These are phyloP conservation scores for Octodon degus DNA, from an alignment of 2,113 vertebrate species.

Conservation along the genomic window DNA sequence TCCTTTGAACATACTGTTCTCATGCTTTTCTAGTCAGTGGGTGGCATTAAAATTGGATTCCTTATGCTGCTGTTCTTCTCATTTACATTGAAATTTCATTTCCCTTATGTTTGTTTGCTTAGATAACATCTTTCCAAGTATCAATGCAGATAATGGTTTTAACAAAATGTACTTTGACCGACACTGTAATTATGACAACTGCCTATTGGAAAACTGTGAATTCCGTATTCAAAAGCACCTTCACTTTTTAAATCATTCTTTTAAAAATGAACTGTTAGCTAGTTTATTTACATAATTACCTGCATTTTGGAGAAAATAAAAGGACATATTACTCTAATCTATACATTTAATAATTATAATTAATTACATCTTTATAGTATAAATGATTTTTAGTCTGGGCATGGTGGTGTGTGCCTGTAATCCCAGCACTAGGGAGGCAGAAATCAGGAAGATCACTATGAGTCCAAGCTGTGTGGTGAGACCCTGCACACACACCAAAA, in stretches of 20 bases:
- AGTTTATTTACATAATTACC: not conserved
- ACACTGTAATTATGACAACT: not conserved
- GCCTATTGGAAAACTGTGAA: not conserved
- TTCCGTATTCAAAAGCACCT: not conserved
- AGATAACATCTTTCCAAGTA: not conserved
- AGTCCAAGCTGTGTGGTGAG: no score
- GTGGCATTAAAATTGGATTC: not conserved
- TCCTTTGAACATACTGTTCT: not conserved
- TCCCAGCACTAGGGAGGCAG: no score
- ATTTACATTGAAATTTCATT: not conserved
- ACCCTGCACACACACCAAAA: no score
- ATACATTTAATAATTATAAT: not conserved
- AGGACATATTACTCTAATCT: not conserved
- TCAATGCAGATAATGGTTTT: not conserved
- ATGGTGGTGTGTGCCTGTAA: no score
- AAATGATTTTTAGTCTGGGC: not conserved
- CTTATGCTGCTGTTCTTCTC: not conserved
- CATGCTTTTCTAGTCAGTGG: not conserved
- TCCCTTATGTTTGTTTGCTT: not conserved
- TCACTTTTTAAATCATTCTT: not conserved
- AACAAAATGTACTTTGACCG: not conserved
- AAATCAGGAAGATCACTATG: no score
- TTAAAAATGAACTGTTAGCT: not conserved
- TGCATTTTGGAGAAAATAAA: not conserved
- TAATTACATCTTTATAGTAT: not conserved